Evolutionary conservation across 2,888 invertebrate species (phyloP).

Genomic region (Lochmaea capreae): DNA sequence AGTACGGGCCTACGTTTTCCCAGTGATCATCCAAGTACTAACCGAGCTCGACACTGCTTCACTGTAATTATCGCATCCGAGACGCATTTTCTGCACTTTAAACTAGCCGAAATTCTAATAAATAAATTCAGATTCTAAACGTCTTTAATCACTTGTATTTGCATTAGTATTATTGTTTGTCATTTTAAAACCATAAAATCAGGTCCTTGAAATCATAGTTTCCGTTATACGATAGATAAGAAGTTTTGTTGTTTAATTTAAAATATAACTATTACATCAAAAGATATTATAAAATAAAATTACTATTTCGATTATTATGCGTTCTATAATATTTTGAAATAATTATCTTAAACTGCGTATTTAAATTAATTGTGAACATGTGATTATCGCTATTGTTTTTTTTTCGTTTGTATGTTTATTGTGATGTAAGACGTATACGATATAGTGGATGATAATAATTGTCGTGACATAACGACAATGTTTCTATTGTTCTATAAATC

Average conservation of each 20-base stretch:
- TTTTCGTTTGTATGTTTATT: neutral
- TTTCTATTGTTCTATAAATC: slow-evolving; percentile 4
- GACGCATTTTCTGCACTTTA: no score
- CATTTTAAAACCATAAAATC: no score
- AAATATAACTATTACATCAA: neutral
- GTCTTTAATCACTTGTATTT: no score
- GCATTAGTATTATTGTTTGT: neutral
- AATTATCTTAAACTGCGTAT: slow-evolving; percentile 4
- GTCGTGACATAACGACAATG: neutral
- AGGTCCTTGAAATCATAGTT: neutral
- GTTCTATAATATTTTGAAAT: neutral
- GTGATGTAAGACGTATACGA: slow-evolving; percentile 2
- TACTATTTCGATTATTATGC: neutral
- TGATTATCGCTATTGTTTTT: slow-evolving; percentile 1
- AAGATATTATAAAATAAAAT: neutral
- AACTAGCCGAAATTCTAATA: no score
- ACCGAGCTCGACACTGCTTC: no score
- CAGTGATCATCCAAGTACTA: no score
- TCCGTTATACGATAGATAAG: neutral
- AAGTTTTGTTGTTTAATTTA: neutral
- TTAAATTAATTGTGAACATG: neutral
- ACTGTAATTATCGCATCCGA: no score
- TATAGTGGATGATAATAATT: neutral
- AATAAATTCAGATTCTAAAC: no score
- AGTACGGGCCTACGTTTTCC: no score